Evolutionary conservation across 2,888 invertebrate genomes (phyloP).

Genomic region (Synanthedon vespiformis): DNA sequence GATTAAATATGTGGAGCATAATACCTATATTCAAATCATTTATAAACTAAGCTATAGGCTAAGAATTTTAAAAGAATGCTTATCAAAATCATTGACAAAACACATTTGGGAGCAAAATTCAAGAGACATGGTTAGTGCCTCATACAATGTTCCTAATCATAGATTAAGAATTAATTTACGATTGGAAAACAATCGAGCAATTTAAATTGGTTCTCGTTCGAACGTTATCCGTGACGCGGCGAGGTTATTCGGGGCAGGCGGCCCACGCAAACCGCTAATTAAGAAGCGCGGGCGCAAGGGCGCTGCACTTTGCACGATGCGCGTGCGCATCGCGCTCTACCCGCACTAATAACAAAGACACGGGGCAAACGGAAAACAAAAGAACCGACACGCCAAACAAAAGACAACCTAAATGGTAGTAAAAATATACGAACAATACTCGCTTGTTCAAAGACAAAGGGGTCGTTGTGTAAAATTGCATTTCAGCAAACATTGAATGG

Average conservation of each 20-base stretch:
- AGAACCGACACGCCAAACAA: conserved; percentile 20
- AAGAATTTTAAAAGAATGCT: too few species aligned
- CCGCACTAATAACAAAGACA: conserved; percentile 27
- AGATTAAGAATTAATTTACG: too few species aligned
- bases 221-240: conserved; percentile 33
- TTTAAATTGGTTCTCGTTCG: conserved; percentile 1
- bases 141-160: too few species aligned
- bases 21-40: too few species aligned
- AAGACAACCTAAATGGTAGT: conserved; percentile 32
- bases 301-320: conserved; percentile 45
- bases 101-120: too few species aligned
- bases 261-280: conserved; percentile 57
- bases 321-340: conserved; percentile 17
- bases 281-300: conserved; percentile 60
- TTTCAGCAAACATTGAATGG: conserved; percentile 4
- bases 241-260: conserved; percentile 52
- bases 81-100: too few species aligned
- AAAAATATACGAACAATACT: conserved; percentile 26
- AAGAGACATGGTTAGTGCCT: too few species aligned
- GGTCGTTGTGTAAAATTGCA: conserved; percentile 27
- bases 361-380: conserved; percentile 18
- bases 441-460: conserved; percentile 42
- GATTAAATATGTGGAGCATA: too few species aligned
- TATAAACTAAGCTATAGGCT: too few species aligned
- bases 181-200: conserved; percentile 3